These are phyloP conservation scores for Limulus polyphemus DNA, from an alignment of 2,888 invertebrate genomes.

Conservation along the genomic window DNA sequence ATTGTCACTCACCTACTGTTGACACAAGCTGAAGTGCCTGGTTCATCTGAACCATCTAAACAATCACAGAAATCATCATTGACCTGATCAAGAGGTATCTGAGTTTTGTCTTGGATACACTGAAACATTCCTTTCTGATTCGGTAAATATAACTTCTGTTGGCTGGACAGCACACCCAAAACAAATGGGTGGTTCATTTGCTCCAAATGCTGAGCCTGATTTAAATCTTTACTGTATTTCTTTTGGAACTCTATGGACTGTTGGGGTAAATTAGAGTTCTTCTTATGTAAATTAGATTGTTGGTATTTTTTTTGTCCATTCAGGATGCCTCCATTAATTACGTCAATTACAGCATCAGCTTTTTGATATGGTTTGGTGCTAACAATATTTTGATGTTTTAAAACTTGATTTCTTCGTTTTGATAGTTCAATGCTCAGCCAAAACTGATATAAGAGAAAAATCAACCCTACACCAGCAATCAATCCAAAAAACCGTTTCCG, in stretches of 20 bases:
- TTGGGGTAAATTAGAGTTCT: too few relatives aligned
- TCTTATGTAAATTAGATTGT: too few relatives aligned
- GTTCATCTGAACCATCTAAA: conserved; percentile 40
- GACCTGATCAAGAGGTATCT: conserved; percentile 51
- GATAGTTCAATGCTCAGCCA: conserved; percentile 12
- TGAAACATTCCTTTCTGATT: conserved; percentile 11
- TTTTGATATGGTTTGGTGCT: conserved; percentile 9
- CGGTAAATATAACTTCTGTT: conserved; percentile 14
- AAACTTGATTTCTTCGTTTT: too few relatives aligned
- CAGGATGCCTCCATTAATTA: too few relatives aligned
- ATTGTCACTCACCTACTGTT: conserved; percentile 30
- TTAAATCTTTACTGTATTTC: too few relatives aligned
- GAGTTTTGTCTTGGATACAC: conserved; percentile 14
- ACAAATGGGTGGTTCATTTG: neutral
- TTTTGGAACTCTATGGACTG: too few relatives aligned
- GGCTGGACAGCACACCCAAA: conserved; percentile 13
- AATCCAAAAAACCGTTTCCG: conserved; percentile 9
- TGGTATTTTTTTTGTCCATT: too few relatives aligned
- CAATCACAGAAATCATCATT: conserved; percentile 96
- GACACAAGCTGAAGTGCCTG: conserved; percentile 41
- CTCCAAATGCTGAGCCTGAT: neutral
- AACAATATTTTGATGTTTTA: too few relatives aligned
- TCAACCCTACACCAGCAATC: conserved; percentile 6
- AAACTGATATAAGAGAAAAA: conserved; percentile 18
- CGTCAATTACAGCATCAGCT: conserved; percentile 6